These are phyloP conservation scores for Menura novaehollandiae DNA, from an alignment of 2,113 vertebrate genomes.

Conservation along the genomic window DNA sequence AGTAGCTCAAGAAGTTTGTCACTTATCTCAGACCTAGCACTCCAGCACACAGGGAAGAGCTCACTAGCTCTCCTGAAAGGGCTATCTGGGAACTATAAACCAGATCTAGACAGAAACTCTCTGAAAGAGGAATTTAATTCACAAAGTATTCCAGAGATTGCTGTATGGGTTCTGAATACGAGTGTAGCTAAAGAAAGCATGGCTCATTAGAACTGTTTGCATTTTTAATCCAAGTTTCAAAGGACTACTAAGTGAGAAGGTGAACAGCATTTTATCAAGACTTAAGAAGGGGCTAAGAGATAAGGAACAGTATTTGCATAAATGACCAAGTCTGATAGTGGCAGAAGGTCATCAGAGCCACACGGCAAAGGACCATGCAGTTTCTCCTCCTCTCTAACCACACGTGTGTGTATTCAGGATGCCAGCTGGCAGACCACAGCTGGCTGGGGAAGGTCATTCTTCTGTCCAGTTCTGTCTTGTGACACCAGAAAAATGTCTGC, in stretches of 20 bases:
- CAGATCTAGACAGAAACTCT: neutral
- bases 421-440: neutral
- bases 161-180: neutral
- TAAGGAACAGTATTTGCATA: neutral
- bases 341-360: neutral
- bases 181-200: neutral
- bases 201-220: neutral
- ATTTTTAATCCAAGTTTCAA: neutral
- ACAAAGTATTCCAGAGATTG: neutral
- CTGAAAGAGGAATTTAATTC: neutral
- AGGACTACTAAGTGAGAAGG: neutral
- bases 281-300: neutral
- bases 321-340: neutral
- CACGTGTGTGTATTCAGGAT: fast-evolving
- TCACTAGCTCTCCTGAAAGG: neutral
- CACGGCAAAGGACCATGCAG: neutral
- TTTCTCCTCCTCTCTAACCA: neutral
- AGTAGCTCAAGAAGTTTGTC: neutral
- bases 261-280: slow-evolving; percentile 4
- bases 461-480: neutral
- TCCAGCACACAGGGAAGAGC: neutral
- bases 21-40: neutral
- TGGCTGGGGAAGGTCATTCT: neutral
- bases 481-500: neutral
- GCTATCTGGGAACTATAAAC: neutral